These are phyloP conservation scores for Eudyptes chrysolophus DNA, from an alignment of 2,113 vertebrate genomes.

Conservation along the genomic window DNA sequence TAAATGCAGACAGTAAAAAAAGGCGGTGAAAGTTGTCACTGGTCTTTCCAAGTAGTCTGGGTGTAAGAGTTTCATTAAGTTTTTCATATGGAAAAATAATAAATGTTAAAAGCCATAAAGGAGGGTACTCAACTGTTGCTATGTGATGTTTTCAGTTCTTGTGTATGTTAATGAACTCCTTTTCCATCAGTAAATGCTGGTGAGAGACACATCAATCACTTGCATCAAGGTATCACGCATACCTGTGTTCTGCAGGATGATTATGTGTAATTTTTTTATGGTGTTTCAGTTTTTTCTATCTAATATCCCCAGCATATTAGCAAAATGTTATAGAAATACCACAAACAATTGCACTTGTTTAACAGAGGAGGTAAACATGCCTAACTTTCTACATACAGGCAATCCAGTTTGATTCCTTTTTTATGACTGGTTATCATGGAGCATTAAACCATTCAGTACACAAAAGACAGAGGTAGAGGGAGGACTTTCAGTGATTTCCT, in stretches of 20 bases:
- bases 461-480: not conserved
- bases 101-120: not conserved
- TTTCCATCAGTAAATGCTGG: not conserved
- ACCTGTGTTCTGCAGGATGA: not conserved
- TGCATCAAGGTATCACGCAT: not conserved
- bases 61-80: not conserved
- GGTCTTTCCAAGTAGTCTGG: not conserved
- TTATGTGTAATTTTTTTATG: not conserved
- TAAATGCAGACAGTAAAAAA: not conserved
- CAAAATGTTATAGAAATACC: not conserved
- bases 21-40: not conserved
- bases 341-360: not conserved
- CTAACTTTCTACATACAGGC: not conserved
- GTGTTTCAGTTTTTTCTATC: not conserved
- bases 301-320: not conserved
- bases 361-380: not conserved
- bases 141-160: not conserved
- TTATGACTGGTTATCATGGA: not conserved
- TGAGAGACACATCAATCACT: not conserved
- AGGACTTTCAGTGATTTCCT: not conserved
- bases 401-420: not conserved
- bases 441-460: not conserved
- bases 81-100: not conserved
- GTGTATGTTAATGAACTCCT: not conserved
- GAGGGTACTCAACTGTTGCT: not conserved